Percentiles rank a stretch among this genome's conserved stretches.
These are phyloP conservation scores for Drosophila robusta DNA, from an alignment of 2,888 invertebrate genomes.

Conservation along the genomic window DNA sequence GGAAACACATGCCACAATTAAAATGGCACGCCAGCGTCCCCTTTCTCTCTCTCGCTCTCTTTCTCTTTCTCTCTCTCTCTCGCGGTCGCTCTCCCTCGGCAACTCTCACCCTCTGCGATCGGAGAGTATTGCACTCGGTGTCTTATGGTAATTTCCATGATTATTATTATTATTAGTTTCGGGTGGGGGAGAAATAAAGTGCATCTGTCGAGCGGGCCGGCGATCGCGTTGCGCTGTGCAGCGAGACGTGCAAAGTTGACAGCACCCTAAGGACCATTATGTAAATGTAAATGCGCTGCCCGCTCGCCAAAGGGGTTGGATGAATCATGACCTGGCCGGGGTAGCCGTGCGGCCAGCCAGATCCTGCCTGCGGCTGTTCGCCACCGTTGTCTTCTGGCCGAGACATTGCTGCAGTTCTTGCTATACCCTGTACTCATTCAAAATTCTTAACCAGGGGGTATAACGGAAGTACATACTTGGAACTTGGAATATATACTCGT, in stretches of 20 bases:
- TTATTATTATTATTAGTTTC: constrained; percentile 67
- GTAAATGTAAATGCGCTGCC: constrained; percentile 13
- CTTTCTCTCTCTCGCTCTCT: constrained; percentile 25
- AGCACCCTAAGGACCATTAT: constrained; percentile 59
- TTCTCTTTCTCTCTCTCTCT: too few relatives aligned
- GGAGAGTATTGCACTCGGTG: constrained; percentile 28
- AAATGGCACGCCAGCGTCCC: constrained; percentile 44
- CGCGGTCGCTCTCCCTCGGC: too few relatives aligned
- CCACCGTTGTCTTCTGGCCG: constrained; percentile 1
- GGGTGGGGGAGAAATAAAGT: constrained; percentile 47
- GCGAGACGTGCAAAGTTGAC: constrained; percentile 76
- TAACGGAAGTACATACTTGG: too few relatives aligned
- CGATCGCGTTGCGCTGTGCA: constrained; percentile 43
- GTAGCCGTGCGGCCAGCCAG: constrained; percentile 8
- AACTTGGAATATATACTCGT: too few relatives aligned
- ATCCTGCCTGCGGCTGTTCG: constrained; percentile 14
- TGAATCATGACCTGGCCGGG: constrained; percentile 29
- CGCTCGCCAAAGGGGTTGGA: constrained; percentile 31
- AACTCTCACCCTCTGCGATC: constrained; percentile 20
- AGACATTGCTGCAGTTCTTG: constrained; percentile 20
- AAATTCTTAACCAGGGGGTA: too few relatives aligned
- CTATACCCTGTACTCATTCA: too few relatives aligned
- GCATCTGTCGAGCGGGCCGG: constrained; percentile 61
- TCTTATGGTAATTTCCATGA: constrained; percentile 78
- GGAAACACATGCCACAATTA: constrained; percentile 76